Base-by-base conservation (phyloP, 2,888 invertebrate species). In the Campaea margaritaria region DNA sequence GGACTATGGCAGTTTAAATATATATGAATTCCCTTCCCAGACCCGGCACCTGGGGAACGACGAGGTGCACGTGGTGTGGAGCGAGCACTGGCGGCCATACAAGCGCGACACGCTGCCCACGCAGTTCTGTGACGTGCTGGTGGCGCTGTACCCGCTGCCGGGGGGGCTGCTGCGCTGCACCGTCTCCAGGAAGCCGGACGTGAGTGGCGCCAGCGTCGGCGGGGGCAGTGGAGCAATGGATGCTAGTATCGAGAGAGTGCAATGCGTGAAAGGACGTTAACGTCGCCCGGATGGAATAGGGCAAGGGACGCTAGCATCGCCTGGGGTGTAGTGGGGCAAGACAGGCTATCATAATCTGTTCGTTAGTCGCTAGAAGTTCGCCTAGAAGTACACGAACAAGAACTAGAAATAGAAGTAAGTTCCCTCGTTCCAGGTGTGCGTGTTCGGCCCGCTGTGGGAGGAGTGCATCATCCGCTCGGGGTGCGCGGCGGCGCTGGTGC, bases 21-120 rank as follows among this genome's bases (percentile, higher is more conserved):
- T 3, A 21, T 5, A 5, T 21, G n/a, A 21, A 3, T 21, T 21
- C 21, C 14, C 0, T 4, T 41, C 41, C 0, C 67, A 89, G 96
- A 97, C 98, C 12, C 95, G 98, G 4, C 99, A 99, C 93, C 93
- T 99, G 67, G 99, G 99, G 46, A 99, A 99, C 89, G 99, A 99
- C 87, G 99, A 99, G 87, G 97, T 99, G 59, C 99, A 99, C 84
- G 98, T 99, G 67, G 98, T 99, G 31, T 99, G 99, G 99, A 99
- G 98, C 50, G 99, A 99, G 82, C 99, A 99, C 88, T 95, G 95
- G 87, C 94, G 99, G 65, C 98, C 99, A 80, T 99, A 99, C 93
- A 95, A 98, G 60, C 95, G 99, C 57, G 98, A 98, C 81, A 99
- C 99, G 74, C 96, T 99, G 81, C 99, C 99, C 54, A 99, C 99